Conservation (phyloP, 2,113 vertebrate genomes). For the Zosterops pallidus region DNA sequence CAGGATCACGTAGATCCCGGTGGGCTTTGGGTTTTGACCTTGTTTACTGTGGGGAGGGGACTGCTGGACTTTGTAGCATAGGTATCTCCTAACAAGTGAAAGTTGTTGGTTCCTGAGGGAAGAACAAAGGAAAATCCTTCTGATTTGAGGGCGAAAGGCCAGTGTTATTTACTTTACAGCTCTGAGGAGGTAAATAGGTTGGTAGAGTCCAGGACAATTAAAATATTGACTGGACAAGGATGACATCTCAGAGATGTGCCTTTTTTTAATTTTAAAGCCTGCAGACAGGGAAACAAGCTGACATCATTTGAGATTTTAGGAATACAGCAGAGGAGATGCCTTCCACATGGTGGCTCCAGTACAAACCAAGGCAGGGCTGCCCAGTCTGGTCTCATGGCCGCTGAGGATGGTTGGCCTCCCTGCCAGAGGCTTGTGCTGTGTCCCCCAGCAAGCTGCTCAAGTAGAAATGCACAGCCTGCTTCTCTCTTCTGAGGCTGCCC, state of each 20-base stretch:
- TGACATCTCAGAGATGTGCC: not conserved
- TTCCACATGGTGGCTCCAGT: not conserved
- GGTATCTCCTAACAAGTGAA: not conserved
- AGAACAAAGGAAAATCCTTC: constrained; percentile 32
- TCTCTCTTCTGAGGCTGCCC: not conserved
- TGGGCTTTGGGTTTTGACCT: not conserved
- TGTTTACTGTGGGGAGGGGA: not conserved
- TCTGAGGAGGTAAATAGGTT: not conserved
- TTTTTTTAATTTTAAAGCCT: not conserved
- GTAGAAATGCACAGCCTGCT: not conserved
- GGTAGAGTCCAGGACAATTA: not conserved
- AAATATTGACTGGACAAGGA: not conserved
- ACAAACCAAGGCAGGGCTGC: not conserved
- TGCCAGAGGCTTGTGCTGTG: not conserved
- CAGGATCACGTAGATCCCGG: not conserved
- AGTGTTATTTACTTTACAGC: constrained; percentile 1
- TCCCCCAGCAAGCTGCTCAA: not conserved
- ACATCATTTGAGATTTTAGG: not conserved
- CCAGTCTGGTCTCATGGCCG: not conserved
- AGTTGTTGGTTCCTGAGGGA: not conserved
- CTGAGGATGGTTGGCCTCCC: not conserved
- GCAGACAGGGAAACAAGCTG: not conserved
- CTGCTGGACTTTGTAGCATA: not conserved
- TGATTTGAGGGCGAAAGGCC: not conserved
- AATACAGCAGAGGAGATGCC: not conserved